Evolutionary conservation across 1,140 invertebrate genomes (phyloP), one percentile per base, ranked within the genome.

Genomic region (Stenopsyche tienmushanensis): DNA sequence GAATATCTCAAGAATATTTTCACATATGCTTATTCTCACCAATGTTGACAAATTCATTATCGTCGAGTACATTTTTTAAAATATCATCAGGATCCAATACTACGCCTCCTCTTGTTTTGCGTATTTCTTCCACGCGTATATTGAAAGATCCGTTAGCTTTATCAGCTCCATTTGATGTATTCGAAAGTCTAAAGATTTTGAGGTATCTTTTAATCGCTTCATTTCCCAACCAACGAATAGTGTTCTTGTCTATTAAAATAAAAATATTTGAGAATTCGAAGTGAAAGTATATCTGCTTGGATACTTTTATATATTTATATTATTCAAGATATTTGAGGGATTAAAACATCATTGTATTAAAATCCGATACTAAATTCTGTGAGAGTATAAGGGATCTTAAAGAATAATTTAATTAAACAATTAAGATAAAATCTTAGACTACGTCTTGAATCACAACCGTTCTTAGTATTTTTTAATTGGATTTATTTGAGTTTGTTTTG

Each of bases 1-100:
- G 8, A 45, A 45, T 18, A n/a, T n/a, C 25, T 15, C 39, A n/a
- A 24, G 39, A 53, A 18, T 20, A 45, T 45, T 44, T 21, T 10
- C 52, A n/a, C 9, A 45, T 8, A 8, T 5, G 5, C 9, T 8
- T 44, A 10, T 49, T 71, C 78, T 78, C 76, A 86, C 85, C 84
- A 29, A 87, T 80, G 25, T 83, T 83, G 21, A 88, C 83, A 72
- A 85, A 87, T 64, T 88, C 86, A 73, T 87, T 84, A 72, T 88
- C 85, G 66, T 86, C 83, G 5, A 88, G 74, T 18, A 88, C 83
- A 55, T 83, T 79, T 52, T 71, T 74, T 25, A 88, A 78, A 8
- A 74, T 9, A 72, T 88, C 86, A 65, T 83, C 80, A 2, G 79
- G 79, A 72, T 88, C 86, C 45, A 88, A 71, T 44, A 88, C 81